These are phyloP conservation scores for Pipra filicauda DNA, from an alignment of 2,113 vertebrate species.

Conservation along the genomic window DNA sequence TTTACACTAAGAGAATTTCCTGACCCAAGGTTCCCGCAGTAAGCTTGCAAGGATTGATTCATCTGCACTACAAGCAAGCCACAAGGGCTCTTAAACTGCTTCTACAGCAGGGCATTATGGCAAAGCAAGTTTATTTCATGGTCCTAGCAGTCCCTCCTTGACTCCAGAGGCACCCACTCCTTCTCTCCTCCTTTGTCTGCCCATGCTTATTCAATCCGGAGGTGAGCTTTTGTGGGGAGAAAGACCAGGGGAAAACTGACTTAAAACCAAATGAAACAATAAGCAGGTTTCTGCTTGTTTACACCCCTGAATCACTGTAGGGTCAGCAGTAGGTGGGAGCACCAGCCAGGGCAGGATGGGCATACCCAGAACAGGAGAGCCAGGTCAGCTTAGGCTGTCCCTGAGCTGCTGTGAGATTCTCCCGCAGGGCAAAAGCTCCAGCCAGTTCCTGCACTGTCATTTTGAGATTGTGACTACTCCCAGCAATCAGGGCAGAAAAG, in stretches of 20 bases:
- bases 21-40: background rate
- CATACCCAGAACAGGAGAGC: background rate
- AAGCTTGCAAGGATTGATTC: background rate
- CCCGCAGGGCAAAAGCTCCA: background rate
- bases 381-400: too few species aligned
- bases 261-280: background rate
- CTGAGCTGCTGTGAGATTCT: background rate
- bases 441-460: background rate
- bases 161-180: background rate
- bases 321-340: background rate
- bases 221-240: background rate
- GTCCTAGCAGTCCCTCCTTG: background rate
- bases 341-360: background rate
- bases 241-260: background rate
- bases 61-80: background rate
- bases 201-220: rapidly evolving
- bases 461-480: background rate
- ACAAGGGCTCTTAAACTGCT: background rate
- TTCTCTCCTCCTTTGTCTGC: background rate
- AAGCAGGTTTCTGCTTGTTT: background rate
- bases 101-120: background rate
- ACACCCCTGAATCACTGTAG: background rate
- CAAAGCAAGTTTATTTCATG: background rate
- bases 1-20: background rate
- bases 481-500: background rate